Conservation (phyloP, 2,113 vertebrate genomes). For the Myrmecobius fasciatus region DNA sequence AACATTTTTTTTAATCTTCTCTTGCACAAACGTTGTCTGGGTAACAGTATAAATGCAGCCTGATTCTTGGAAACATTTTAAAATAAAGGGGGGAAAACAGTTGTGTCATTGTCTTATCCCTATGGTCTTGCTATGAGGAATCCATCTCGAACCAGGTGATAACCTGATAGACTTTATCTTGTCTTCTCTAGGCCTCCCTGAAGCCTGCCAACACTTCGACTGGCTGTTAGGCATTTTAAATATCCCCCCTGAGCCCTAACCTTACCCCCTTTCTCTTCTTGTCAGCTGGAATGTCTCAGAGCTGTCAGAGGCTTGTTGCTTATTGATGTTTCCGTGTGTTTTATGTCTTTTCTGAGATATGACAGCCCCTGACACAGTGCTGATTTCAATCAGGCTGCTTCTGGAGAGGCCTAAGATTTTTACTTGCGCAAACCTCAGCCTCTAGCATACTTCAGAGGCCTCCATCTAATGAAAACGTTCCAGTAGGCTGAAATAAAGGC, state of each 20-base stretch:
- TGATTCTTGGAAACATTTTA: conserved; percentile 80
- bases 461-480: conserved; percentile 95
- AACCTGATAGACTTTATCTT: conserved; percentile 99
- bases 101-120: conserved; percentile 83
- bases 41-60: conserved; percentile 81
- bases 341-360: conserved; percentile 98
- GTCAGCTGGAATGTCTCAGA: conserved; percentile 91
- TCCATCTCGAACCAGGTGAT: conserved; percentile 94
- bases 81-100: conserved; percentile 79
- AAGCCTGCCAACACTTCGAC: conserved; percentile 95
- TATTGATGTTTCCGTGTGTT: conserved; percentile 99
- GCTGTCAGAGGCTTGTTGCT: conserved; percentile 99
- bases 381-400: conserved; percentile 98
- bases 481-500: conserved; percentile 90
- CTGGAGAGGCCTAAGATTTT: conserved; percentile 86
- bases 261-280: conserved; percentile 94
- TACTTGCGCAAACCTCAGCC: conserved; percentile 83
- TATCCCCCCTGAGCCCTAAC: conserved; percentile 95
- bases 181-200: conserved; percentile 92
- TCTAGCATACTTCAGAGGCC: conserved; percentile 86
- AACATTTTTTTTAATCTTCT: conserved; percentile 81
- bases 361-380: conserved; percentile 95
- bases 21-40: conserved; percentile 84
- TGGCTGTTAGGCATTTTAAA: conserved; percentile 92
- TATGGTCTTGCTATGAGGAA: conserved; percentile 89